A percentile compares a stretch with the other conserved stretches of the same genome.
These are phyloP conservation scores for Sarcophaga peregrina DNA, from an alignment of 1,140 invertebrate species.

Conservation along the genomic window DNA sequence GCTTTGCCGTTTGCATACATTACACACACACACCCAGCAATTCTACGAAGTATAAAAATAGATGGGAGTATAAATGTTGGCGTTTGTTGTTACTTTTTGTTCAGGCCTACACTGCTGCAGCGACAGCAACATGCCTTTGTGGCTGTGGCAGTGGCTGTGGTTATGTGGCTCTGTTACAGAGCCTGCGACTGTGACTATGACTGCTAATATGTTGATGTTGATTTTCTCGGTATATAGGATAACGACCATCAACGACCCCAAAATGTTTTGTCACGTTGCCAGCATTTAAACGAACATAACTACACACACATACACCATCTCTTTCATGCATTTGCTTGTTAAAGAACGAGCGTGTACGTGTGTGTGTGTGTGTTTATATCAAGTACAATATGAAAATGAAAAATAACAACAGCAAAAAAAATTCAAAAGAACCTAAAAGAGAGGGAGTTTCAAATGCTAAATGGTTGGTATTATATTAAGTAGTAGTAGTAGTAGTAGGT, in stretches of 20 bases:
- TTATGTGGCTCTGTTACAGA: neutral
- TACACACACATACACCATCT: neutral
- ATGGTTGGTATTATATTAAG: neutral
- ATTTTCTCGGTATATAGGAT: slow-evolving; percentile 66
- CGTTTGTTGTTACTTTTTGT: neutral
- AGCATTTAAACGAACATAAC: neutral
- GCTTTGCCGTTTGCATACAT: neutral
- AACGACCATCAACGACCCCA: slow-evolving; percentile 66
- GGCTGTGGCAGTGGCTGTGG: neutral
- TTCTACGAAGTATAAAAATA: slow-evolving; percentile 18
- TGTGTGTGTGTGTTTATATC: no score
- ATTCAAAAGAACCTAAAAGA: neutral
- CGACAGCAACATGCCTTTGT: neutral
- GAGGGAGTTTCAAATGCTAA: neutral
- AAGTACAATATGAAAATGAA: neutral
- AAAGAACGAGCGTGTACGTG: no score
- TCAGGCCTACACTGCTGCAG: no score
- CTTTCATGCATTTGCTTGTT: neutral
- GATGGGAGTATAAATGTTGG: neutral
- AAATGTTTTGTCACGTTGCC: slow-evolving; percentile 45
- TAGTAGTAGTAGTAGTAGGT: neutral
- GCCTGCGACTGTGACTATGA: neutral
- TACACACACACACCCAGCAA: neutral
- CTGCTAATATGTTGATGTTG: neutral
- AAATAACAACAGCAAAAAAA: neutral